These are phyloP conservation scores for Chloroceryle amazona DNA, from an alignment of 2,797 vertebrate species.

Conservation along the genomic window DNA sequence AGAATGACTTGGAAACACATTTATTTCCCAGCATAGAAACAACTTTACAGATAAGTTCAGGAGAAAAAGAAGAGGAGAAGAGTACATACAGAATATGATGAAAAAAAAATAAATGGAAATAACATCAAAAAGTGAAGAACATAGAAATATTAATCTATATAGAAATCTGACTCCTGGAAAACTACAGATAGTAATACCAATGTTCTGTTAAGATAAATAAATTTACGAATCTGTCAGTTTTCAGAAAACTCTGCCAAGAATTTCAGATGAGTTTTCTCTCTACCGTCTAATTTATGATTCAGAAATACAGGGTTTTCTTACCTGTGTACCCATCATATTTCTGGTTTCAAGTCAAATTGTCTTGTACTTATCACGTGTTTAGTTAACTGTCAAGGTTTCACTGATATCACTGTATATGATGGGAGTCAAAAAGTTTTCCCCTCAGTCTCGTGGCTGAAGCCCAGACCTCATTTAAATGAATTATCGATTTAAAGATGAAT, in stretches of 20 bases:
- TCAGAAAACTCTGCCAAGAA: not conserved
- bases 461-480: not conserved
- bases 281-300: slow-evolving; percentile 18
- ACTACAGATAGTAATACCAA: not conserved
- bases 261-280: slow-evolving; percentile 21
- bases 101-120: not conserved
- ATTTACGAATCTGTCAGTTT: not conserved
- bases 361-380: not conserved
- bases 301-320: slow-evolving; percentile 34
- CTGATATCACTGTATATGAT: not conserved
- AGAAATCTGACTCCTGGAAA: not conserved
- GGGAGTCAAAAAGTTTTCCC: not conserved
- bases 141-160: not conserved
- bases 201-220: not conserved
- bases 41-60: not conserved
- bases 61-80: not conserved
- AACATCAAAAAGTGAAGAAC: not conserved
- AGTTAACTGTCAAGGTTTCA: slow-evolving; percentile 11
- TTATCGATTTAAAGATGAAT: not conserved
- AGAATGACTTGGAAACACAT: not conserved
- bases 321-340: slow-evolving; percentile 38
- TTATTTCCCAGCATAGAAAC: not conserved
- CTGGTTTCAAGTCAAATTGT: not conserved
- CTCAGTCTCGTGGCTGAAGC: not conserved
- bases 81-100: not conserved